Base-by-base conservation (phyloP, 2,888 invertebrate species). In the Chorisops tibialis region DNA sequence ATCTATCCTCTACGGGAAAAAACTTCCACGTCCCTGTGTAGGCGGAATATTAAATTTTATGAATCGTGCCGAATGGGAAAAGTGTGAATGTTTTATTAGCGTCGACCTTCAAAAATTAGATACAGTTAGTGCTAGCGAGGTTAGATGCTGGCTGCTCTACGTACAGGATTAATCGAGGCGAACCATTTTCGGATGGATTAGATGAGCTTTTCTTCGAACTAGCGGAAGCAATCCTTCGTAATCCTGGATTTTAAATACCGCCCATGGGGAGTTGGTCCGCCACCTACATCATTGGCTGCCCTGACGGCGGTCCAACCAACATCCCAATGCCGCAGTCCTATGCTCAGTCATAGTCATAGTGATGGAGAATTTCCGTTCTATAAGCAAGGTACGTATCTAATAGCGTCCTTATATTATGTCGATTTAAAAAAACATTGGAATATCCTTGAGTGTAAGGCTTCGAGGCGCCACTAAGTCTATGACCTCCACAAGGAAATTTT, bases 321-420 rank as follows among this genome's bases (percentile, higher is more conserved):
- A 74, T 82, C 84, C 74, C 83, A 83, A 77, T 83, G 83, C 76
- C 84, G 83, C 78, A 85, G 84, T 78, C 84, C 86, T 76, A 89
- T 90, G 86, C 82, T 90, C 76, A 90, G 89, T 69, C 90, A 90
- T 81, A 90, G 90, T 77, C 87, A 88, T 80, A 90, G 90, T 78
- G 90, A 90, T 76, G 88, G 90, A 74, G 90, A 90, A 80, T 90
- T 90, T 80, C 90, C 90, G 73, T 85, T 89, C 79, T 89, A 89
- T 79, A 82, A 85, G 71, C 85, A 85, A 88, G 89, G 89, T 90
- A 82, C 70, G 73, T 70, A 21, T 7, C 16, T 11, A 56, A 4
- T 48, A n/a, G n/a, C 41, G 48, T 48, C 9, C 22, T 12, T n/a
- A 4, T n/a, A 47, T 19, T 18, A 18, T 47, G 30, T 2, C 30